phyloP scores from a whole-genome alignment of 2,797 vertebrate species.

The Glyptemys insculpta region DNA sequence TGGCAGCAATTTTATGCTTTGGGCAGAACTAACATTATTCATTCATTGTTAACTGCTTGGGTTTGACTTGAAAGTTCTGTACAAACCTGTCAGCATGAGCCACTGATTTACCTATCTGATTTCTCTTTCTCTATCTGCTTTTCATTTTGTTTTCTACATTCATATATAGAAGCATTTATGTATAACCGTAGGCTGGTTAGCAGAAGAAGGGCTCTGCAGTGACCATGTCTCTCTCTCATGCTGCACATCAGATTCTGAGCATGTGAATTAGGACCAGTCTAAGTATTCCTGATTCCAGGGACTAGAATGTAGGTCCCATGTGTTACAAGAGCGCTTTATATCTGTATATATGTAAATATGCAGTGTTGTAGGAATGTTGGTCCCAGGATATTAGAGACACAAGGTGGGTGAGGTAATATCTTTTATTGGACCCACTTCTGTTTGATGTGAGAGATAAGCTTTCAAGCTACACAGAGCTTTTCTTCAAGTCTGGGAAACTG shows the following conservation, averaged over 20 bases:
- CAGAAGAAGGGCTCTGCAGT: not conserved
- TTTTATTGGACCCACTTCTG: not conserved
- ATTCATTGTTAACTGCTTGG: too few species aligned
- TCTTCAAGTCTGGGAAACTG: not conserved
- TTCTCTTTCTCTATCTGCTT: not conserved
- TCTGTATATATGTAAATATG: not conserved
- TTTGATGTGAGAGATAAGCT: too few species aligned
- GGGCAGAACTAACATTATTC: not conserved
- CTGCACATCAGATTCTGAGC: not conserved
- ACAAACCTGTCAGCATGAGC: not conserved
- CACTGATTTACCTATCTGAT: not conserved
- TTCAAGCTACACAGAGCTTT: not conserved
- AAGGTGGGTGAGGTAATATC: not conserved
- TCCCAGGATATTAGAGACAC: not conserved
- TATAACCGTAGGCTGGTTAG: not conserved
- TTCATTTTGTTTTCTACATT: not conserved
- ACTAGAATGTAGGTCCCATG: too few species aligned
- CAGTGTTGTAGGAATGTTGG: too few species aligned
- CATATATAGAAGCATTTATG: not conserved
- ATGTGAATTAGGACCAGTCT: not conserved
- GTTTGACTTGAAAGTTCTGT: not conserved
- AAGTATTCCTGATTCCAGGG: too few species aligned
- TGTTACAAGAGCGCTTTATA: not conserved
- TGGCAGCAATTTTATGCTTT: rapidly evolving
- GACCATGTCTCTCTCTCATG: not conserved